Evolutionary conservation across 1,140 invertebrate species (phyloP).

Genomic region (Melanaphis sacchari): DNA sequence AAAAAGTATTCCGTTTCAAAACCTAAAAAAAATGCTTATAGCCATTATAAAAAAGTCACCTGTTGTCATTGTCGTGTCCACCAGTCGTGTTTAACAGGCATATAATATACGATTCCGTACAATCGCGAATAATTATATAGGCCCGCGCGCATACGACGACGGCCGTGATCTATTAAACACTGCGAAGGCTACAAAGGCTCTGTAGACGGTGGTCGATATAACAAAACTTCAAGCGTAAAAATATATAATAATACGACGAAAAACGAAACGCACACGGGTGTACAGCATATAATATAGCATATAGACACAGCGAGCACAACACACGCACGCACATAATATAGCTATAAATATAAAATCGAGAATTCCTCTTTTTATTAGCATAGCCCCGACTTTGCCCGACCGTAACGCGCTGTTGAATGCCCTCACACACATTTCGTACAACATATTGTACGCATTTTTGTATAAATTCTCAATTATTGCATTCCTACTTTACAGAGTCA

Average conservation of each 20-base stretch:
- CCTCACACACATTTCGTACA: background rate
- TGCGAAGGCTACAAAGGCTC: background rate
- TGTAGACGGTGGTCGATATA: background rate
- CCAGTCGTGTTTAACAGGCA: too few species aligned
- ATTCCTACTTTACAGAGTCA: background rate
- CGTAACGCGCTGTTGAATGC: background rate
- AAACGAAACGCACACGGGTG: background rate
- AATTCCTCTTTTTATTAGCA: slow-evolving; percentile 35
- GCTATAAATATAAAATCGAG: slow-evolving; percentile 47
- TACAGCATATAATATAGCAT: background rate
- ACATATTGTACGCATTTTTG: background rate
- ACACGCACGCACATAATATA: background rate
- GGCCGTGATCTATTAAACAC: slow-evolving; percentile 42
- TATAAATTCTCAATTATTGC: slow-evolving; percentile 21
- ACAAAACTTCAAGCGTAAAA: slow-evolving; percentile 24
- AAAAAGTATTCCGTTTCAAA: background rate
- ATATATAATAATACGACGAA: background rate
- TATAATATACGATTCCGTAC: too few species aligned
- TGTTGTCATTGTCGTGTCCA: background rate
- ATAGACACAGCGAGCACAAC: background rate
- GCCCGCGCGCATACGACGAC: background rate
- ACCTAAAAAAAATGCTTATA: background rate
- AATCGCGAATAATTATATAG: background rate
- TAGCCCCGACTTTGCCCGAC: background rate
- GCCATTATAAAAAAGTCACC: background rate